Base-by-base conservation (phyloP, 2,888 invertebrate species). In the Periphyllus acericola region DNA sequence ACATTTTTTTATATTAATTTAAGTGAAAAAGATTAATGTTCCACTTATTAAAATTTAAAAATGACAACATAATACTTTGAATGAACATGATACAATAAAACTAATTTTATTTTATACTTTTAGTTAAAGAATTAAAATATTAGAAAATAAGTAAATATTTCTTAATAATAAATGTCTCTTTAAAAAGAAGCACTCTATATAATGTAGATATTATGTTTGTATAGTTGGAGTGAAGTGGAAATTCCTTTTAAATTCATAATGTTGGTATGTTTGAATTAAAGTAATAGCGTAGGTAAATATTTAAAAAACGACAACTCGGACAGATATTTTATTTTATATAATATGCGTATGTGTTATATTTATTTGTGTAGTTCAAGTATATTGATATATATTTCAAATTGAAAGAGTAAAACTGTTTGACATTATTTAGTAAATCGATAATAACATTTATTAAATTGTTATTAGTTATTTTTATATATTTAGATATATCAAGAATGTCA, bases 241-340 rank as follows among this genome's bases (percentile, higher is more conserved):
- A 66, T 84, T 76, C 17, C 25, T 68, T 84, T 84, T 68, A 76
- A 8, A 46, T 68, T 46, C 29, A 40, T 32, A 32, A 60, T 66
- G 40, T 19, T n/a, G 29, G 5, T 52, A 17, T 84, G 17, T 66
- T 46, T 84, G 76, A 76, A 52, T 76, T 76, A 34, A 46, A 76
- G 66, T 76, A 40, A 34, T 40, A 76, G 66, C 46, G n/a, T 84
- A n/a, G 9, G 46, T 76, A 76, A 32, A 76, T 68, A 84, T 84
- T 68, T 68, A 29, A 17, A 52, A n/a, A 71, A 71, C 9, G 21
- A n/a, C 32, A 71, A 40, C 71, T 25, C 25, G 25, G 11, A 25
- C 25, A 74, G 6, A 60, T 11, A 74, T 72, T 32, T 40, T 25
- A 46, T 60, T 3, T 2, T 4, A 34, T 78, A 25, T 34, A n/a